Percentiles rank a stretch among this genome's conserved stretches.
Evolutionary conservation across 2,113 vertebrate species (phyloP).

Genomic region (Gnathonemus echidnorhynchus): DNA sequence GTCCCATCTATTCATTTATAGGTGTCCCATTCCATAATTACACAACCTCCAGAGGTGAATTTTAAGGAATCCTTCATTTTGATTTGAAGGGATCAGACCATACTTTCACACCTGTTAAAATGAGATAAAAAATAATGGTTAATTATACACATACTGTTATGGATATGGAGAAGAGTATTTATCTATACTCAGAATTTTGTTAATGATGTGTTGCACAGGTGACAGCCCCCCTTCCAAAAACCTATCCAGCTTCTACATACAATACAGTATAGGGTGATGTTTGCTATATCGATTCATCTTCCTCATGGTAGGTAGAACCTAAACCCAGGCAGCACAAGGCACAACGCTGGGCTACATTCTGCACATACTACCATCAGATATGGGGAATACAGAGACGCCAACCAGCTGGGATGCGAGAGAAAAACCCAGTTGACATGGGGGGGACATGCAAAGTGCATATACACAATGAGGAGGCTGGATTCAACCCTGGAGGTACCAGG

Average conservation of each 20-base stretch:
- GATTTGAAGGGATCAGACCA: slow-evolving; percentile 67
- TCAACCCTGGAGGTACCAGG: neutral
- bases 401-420: neutral
- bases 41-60: neutral
- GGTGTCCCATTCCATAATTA: neutral
- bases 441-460: neutral
- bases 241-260: neutral
- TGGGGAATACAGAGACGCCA: neutral
- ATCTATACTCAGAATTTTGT: neutral
- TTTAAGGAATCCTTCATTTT: slow-evolving; percentile 41
- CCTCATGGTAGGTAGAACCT: neutral
- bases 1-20: neutral
- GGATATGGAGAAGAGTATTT: neutral
- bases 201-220: neutral
- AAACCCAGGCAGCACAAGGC: neutral
- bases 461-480: neutral
- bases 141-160: neutral
- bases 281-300: neutral
- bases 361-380: neutral
- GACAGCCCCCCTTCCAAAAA: neutral
- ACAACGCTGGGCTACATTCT: neutral
- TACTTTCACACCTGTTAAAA: slow-evolving; percentile 54
- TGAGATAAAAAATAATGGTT: neutral
- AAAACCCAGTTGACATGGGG: neutral
- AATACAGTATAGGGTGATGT: neutral